Evolutionary conservation across 1,140 invertebrate species (phyloP), one percentile per base, ranked within the genome.

Genomic region (Drosophila bocki): DNA sequence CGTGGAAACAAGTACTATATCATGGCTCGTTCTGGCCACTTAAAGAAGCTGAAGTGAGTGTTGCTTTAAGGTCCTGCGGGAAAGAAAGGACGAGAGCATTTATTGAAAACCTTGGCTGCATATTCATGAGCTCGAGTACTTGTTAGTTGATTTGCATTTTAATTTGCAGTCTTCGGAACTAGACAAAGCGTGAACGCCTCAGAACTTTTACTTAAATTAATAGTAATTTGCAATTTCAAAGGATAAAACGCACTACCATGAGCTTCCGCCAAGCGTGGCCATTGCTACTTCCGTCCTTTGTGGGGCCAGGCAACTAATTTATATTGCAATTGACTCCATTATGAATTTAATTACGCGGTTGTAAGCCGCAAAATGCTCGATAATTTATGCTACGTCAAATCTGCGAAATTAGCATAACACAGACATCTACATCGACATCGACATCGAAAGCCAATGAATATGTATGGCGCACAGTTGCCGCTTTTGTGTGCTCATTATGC

Each of bases 271-370:
- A 7, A 41, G 29, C 26, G 8, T 1, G n/a, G 65, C 56, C 53
- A 67, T 76, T 60, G 76, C 57, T 13, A 60, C 74, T 68, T 77
- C 56, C 75, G 74, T 54, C 35, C 53, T 77, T 15, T 54, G 48
- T 22, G 15, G 22, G 22, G 37, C 35, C 22, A 32, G 33, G 11
- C 58, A 41, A 47, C 75, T 70, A 78, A 78, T 78, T 78, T 71
- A 69, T 78, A 61, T 59, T 54, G 65, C 78, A 59, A 87, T 83
- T 76, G 74, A 87, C 67, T 82, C 61, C 44, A 75, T 65, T 75
- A 75, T 74, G 67, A 86, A 78, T 82, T 78, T 61, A 69, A 85
- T 85, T 85, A 78, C 74, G 72, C 58, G 57, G 57, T 41, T 65
- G 47, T 57, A 79, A 74, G 69, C 57, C 80, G 44, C 62, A 76